Percentiles rank a stretch among this genome's conserved stretches.
These are phyloP conservation scores for Latrodectus hesperus DNA, from an alignment of 2,888 invertebrate species.

Conservation along the genomic window DNA sequence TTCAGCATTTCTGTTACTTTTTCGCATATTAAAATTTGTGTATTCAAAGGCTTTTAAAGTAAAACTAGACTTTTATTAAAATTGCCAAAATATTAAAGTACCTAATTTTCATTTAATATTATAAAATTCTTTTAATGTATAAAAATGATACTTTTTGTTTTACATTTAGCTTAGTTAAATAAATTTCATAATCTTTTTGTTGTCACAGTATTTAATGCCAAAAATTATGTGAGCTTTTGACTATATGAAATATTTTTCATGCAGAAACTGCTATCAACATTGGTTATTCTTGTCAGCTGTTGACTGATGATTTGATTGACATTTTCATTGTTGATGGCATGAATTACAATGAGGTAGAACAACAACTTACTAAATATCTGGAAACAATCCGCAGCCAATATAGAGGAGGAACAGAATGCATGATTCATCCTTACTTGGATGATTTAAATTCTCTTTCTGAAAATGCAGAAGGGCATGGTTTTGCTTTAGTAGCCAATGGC, in stretches of 20 bases:
- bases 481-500: conserved; percentile 97
- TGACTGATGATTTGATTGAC: conserved; percentile 97
- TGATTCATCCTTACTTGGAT: conserved; percentile 71
- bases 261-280: conserved; percentile 99
- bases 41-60: too few relatives aligned
- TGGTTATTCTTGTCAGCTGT: conserved; percentile 96
- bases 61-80: too few relatives aligned
- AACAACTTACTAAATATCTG: conserved; percentile 85
- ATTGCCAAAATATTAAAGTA: too few relatives aligned
- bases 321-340: conserved; percentile 92
- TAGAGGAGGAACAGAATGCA: conserved; percentile 51
- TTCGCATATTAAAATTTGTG: too few relatives aligned
- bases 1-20: too few relatives aligned
- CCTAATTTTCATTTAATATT: too few relatives aligned
- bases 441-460: conserved; percentile 57
- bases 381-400: conserved; percentile 75
- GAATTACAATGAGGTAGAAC: conserved; percentile 77
- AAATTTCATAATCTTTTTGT: too few relatives aligned
- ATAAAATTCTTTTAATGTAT: too few relatives aligned
- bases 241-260: neutral
- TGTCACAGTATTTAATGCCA: too few relatives aligned
- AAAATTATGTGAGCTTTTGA: too few relatives aligned
- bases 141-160: too few relatives aligned
- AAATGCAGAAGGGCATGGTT: conserved; percentile 78
- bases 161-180: too few relatives aligned